phyloP scores from a whole-genome alignment of 2,888 invertebrate genomes.

The Caenorhabditis panamensis region DNA sequence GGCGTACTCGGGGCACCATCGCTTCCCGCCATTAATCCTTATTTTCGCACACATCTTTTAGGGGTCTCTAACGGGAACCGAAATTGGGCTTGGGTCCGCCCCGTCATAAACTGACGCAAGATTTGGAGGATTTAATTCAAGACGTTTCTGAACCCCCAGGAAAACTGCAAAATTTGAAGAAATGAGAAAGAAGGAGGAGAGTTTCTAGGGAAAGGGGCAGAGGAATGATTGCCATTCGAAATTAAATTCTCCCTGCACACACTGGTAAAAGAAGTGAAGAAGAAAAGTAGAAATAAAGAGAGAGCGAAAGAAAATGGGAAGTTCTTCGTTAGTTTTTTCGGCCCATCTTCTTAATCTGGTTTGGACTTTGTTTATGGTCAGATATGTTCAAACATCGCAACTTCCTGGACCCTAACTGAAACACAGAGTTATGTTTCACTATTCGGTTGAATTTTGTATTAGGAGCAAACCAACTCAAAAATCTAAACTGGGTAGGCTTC shows the following conservation, averaged over 20 bases:
- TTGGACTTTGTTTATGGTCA: background rate
- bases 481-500: conserved; percentile 17
- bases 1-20: conserved; percentile 14
- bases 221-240: conserved; percentile 29
- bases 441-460: background rate
- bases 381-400: conserved; percentile 9
- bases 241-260: conserved; percentile 43
- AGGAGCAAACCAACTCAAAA: background rate
- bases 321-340: conserved; percentile 9
- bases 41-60: conserved; percentile 61
- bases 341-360: conserved; percentile 9
- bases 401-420: background rate
- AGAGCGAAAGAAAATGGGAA: background rate
- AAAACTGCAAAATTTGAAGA: conserved; percentile 3
- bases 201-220: background rate
- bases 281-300: conserved; percentile 7
- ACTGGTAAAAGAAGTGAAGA: conserved; percentile 29
- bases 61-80: conserved; percentile 56
- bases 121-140: conserved; percentile 6
- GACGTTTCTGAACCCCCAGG: background rate
- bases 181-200: background rate
- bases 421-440: too few species aligned
- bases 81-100: conserved; percentile 26
- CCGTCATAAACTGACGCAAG: conserved; percentile 43
- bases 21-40: conserved; percentile 49